Evolutionary conservation across 2,888 invertebrate species (phyloP), one percentile per base, ranked within the genome.

Genomic region (Biston stratarius): DNA sequence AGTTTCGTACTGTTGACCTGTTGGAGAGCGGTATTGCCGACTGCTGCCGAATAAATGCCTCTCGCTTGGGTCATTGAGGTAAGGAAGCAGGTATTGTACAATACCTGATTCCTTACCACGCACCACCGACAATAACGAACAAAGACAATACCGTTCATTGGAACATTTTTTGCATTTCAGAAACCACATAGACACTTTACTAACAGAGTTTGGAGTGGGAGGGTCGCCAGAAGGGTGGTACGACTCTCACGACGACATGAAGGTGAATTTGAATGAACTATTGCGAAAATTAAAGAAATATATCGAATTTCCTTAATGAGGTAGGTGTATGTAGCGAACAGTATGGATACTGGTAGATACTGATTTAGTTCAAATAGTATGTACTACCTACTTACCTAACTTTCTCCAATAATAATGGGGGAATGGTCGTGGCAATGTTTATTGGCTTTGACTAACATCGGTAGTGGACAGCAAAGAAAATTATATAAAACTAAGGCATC

Each of bases 131-230:
- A n/a, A n/a, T n/a, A n/a, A n/a, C n/a, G n/a, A n/a, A n/a, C n/a
- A n/a, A n/a, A n/a, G n/a, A n/a, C n/a, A n/a, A n/a, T n/a, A n/a
- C n/a, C n/a, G 24, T 24, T 24, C 1, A 24, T 5, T 34, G 12
- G 33, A 56, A 9, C 5, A 10, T 48, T 38, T 12, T 15, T 44
- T 44, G 6, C 14, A 24, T 75, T 71, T 11, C 81, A 85, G 85
- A 75, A 75, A 76, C 47, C 51, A 74, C 38, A 53, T 73, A 14
- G 78, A 83, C 15, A 69, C 69, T 10, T 75, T 84, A 49, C 73
- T 83, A 42, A 76, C 79, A 14, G 85, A 84, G 55, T 79, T 79
- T 40, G 86, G 78, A 36, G 52, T 81, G 24, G 58, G 77, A 14
- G 73, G 74, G 33, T 5, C 71, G 9, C 58, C 65, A 1, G 77